These are phyloP conservation scores for Scartelaos histophorus DNA, from an alignment of 2,113 vertebrate genomes.

Conservation along the genomic window DNA sequence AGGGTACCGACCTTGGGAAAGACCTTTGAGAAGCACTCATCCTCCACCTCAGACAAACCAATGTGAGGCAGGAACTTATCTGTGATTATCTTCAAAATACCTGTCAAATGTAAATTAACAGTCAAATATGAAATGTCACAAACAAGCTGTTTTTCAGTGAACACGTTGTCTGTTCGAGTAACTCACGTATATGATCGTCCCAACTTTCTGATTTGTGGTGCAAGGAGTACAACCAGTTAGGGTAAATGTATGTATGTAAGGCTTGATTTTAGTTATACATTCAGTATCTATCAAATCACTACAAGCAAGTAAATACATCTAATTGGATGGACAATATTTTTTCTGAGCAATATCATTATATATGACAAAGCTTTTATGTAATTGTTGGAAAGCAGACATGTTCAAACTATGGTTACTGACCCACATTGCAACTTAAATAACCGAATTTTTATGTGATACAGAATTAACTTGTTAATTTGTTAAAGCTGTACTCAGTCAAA, in stretches of 20 bases:
- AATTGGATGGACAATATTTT: too few relatives aligned
- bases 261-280: not conserved
- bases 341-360: not conserved
- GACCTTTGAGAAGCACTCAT: slow-evolving; percentile 85
- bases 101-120: slow-evolving; percentile 61
- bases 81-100: slow-evolving; percentile 85
- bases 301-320: too few relatives aligned
- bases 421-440: too few relatives aligned
- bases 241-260: slow-evolving; percentile 20
- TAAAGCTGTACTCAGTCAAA: too few relatives aligned
- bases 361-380: not conserved
- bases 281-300: not conserved
- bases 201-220: slow-evolving; percentile 79
- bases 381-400: too few relatives aligned
- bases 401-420: too few relatives aligned
- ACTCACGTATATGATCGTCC: slow-evolving; percentile 88
- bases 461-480: too few relatives aligned
- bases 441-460: too few relatives aligned
- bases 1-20: slow-evolving; percentile 84
- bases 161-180: not conserved
- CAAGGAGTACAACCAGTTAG: slow-evolving; percentile 83
- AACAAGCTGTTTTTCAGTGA: not conserved
- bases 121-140: not conserved
- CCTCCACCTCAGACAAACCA: slow-evolving; percentile 80
- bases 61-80: slow-evolving; percentile 93